Conservation (phyloP, 2,888 invertebrate genomes). For the Luperina nickerlii region DNA sequence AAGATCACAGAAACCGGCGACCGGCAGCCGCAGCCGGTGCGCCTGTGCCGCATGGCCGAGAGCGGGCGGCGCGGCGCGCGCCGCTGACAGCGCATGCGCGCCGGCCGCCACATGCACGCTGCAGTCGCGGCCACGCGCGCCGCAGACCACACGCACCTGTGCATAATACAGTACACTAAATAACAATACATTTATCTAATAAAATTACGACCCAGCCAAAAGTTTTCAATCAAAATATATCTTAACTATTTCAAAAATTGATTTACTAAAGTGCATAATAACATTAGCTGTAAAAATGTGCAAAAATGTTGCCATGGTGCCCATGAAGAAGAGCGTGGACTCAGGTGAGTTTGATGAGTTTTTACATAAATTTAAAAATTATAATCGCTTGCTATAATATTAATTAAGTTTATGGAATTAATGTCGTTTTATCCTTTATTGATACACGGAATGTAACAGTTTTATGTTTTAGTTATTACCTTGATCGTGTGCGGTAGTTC, state of each 20-base stretch:
- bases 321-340: constrained; percentile 78
- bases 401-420: constrained; percentile 16
- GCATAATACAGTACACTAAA: constrained; percentile 56
- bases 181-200: constrained; percentile 41
- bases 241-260: constrained; percentile 4
- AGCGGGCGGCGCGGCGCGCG: constrained; percentile 47
- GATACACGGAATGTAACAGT: not conserved
- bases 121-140: constrained; percentile 68
- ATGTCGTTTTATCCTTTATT: constrained; percentile 3
- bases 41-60: not conserved
- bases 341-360: constrained; percentile 75
- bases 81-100: constrained; percentile 47
- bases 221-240: constrained; percentile 12
- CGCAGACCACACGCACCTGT: constrained; percentile 57
- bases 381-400: constrained; percentile 21
- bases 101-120: constrained; percentile 51
- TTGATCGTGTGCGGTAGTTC: constrained; percentile 26
- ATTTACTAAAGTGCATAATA: constrained; percentile 59
- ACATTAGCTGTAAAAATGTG: constrained; percentile 75
- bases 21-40: not conserved
- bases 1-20: not conserved
- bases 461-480: constrained; percentile 27
- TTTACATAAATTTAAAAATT: constrained; percentile 22
- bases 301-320: constrained; percentile 81
- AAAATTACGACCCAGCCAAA: constrained; percentile 23